phyloP scores from a whole-genome alignment of 2,113 vertebrate species.

The Campylomormyrus numenius region DNA sequence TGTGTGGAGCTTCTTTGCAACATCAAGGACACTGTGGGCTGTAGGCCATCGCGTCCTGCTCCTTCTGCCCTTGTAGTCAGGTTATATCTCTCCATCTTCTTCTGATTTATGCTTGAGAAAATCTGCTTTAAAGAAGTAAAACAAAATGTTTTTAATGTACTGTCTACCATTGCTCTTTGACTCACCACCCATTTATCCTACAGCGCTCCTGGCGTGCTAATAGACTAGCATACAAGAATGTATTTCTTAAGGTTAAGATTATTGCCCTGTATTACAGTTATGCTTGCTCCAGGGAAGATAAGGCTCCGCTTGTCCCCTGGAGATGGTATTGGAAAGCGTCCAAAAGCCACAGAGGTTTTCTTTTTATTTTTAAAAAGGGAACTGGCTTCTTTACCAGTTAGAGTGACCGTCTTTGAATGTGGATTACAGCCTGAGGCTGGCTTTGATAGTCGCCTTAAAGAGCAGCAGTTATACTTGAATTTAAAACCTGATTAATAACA shows the following conservation, averaged over 20 bases:
- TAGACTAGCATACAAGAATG: not conserved
- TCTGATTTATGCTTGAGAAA: not conserved
- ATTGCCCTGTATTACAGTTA: not conserved
- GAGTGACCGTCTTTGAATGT: not conserved
- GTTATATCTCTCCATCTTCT: not conserved
- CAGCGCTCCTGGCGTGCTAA: not conserved
- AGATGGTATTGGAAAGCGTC: not conserved
- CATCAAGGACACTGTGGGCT: constrained; percentile 41
- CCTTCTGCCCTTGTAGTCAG: not conserved
- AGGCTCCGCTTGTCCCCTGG: not conserved
- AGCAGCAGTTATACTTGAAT: not conserved
- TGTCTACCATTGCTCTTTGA: not conserved
- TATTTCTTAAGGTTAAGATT: not conserved
- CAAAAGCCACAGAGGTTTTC: not conserved
- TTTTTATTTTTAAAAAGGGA: not conserved
- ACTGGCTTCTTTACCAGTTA: not conserved
- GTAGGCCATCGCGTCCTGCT: not conserved
- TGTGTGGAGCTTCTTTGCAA: constrained; percentile 45
- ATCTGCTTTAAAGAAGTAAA: not conserved
- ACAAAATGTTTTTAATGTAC: not conserved
- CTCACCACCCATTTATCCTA: not conserved
- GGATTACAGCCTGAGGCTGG: not conserved
- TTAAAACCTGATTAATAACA: not conserved
- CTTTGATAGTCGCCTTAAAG: not conserved
- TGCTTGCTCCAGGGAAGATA: not conserved